phyloP scores from a whole-genome alignment of 1,140 invertebrate species.

The Leptopilina boulardi region DNA sequence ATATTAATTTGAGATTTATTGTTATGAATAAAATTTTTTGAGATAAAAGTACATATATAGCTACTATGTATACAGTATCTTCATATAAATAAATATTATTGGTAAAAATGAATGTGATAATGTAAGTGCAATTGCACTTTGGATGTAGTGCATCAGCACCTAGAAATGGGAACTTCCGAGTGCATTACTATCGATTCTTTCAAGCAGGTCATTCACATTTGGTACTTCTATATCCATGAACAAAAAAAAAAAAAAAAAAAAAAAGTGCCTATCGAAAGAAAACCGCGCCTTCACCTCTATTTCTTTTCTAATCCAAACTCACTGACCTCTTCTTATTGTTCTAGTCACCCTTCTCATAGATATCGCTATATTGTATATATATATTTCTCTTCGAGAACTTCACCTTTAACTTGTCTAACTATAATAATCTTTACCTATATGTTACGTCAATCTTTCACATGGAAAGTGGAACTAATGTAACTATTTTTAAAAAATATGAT shows the following conservation, averaged over 20 bases:
- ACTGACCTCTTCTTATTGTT: neutral
- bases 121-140: conserved; percentile 49
- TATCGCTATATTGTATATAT: too few species aligned
- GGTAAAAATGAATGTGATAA: neutral
- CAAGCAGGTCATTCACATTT: conserved; percentile 62
- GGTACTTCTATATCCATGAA: conserved; percentile 41
- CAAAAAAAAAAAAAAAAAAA: too few species aligned
- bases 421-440: neutral
- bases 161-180: conserved; percentile 54
- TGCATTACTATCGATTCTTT: conserved; percentile 68
- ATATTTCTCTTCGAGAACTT: neutral
- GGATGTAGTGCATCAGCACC: conserved; percentile 53
- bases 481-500: too few species aligned
- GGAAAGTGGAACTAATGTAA: neutral
- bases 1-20: too few species aligned
- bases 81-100: too few species aligned
- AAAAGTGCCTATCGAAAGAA: conserved; percentile 40
- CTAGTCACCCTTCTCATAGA: neutral
- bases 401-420: neutral
- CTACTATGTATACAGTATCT: too few species aligned
- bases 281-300: neutral
- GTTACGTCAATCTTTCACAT: neutral
- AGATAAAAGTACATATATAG: too few species aligned
- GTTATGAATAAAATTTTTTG: too few species aligned
- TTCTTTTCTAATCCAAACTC: conserved; percentile 5